Percentiles rank a stretch among this genome's conserved stretches.
Evolutionary conservation across 2,797 vertebrate species (phyloP).

Genomic region (Galagoides demidoff): DNA sequence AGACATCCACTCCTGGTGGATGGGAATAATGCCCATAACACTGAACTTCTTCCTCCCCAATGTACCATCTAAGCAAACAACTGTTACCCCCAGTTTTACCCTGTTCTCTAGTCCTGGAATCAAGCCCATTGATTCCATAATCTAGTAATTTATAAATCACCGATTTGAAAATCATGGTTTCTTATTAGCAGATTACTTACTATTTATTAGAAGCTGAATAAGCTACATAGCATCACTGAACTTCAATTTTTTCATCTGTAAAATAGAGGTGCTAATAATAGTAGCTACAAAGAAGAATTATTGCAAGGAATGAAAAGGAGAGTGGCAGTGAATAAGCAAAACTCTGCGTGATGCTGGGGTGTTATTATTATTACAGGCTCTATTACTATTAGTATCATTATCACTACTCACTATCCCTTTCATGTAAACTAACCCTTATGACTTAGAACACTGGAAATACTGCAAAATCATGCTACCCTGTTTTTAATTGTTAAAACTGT

Average conservation of each 20-base stretch:
- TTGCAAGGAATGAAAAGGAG: background rate
- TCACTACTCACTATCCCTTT: background rate
- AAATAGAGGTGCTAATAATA: background rate
- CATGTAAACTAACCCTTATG: background rate
- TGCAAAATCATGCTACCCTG: background rate
- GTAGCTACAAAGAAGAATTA: background rate
- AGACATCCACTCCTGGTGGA: too few relatives aligned
- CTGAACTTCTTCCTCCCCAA: background rate
- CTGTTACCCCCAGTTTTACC: background rate
- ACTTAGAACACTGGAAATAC: background rate
- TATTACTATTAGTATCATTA: background rate
- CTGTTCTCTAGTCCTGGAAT: background rate
- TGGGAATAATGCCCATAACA: background rate
- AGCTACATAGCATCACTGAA: background rate
- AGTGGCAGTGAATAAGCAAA: background rate
- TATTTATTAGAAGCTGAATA: background rate
- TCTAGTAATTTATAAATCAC: background rate
- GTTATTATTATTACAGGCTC: background rate
- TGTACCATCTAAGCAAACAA: background rate
- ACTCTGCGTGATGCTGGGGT: background rate
- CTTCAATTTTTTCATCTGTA: conserved; percentile 9
- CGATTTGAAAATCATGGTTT: background rate
- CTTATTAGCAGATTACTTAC: background rate
- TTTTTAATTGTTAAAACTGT: background rate
- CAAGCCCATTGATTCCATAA: background rate